Conservation (phyloP, 2,113 vertebrate species). For the Hemiprocne comata region DNA sequence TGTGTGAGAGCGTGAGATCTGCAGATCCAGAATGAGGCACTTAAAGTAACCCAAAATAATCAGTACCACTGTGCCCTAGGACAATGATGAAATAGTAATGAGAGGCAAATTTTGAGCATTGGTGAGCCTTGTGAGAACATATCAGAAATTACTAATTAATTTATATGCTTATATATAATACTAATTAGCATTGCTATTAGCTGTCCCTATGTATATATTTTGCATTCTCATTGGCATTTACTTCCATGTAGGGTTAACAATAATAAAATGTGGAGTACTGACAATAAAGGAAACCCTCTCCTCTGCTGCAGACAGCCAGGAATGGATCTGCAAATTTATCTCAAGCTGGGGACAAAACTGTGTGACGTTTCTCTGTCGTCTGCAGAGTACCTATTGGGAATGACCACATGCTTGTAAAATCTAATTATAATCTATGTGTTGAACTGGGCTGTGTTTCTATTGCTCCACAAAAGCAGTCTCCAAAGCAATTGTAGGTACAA, state of each 20-base stretch:
- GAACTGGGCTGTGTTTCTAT: not conserved
- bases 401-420: not conserved
- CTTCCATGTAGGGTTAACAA: not conserved
- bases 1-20: not conserved
- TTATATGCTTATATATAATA: not conserved
- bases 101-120: not conserved
- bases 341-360: not conserved
- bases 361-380: not conserved
- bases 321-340: not conserved
- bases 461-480: not conserved
- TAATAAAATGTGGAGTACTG: not conserved
- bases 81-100: conserved; percentile 3
- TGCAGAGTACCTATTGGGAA: not conserved
- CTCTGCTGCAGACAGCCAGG: not conserved
- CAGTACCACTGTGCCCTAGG: not conserved
- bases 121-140: not conserved
- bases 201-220: not conserved
- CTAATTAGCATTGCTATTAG: not conserved
- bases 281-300: not conserved
- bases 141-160: not conserved
- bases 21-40: not conserved
- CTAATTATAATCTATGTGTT: not conserved
- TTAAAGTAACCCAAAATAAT: conserved; percentile 13
- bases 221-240: not conserved
- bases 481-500: not conserved